Evolutionary conservation across 2,113 vertebrate species (phyloP), one percentile per base, ranked within the genome.

Genomic region (Microtus ochrogaster): DNA sequence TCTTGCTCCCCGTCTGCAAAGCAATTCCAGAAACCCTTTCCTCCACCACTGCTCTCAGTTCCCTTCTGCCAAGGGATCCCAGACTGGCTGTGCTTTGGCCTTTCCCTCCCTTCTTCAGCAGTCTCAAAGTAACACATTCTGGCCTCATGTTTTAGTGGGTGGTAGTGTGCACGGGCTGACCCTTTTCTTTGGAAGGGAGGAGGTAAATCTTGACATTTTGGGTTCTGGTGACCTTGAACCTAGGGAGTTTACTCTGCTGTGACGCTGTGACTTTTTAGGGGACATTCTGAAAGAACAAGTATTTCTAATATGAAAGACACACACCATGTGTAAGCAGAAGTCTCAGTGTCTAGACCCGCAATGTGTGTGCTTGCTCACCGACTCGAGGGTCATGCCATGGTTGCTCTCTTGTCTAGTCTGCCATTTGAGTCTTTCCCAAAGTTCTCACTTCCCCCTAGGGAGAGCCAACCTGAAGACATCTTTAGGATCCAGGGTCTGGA

Each of bases 381-480:
- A 36, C 39, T 81, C 1, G 58, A 74, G 73, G 82, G 36, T 39
- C 52, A 65, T 7, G 33, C 63, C 55, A 36, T 13, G 8, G 17
- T 22, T 26, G 44, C 44, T 96, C 90, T 44, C 17, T 77, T 84
- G 66, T 83, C 72, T 91, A 65, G 12, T 72, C 70, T 79, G n/a
- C 83, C 63, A 47, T 94, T 58, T 93, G 84, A 44, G 65, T 65
- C 47, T 91, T 92, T 95, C 24, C 14, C 39, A 78, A 91, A 78
- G 41, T 14, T 52, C 26, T 49, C 22, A 30, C 52, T 68, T 84
- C 41, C 83, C 22, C 30, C 66, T 9, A 47, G 49, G 36, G 21
- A 52, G 44, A n/a, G 74, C 30, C 70, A 61, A 77, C 19, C 73
- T 44, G 72, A 89, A 44, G 65, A 89, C 65, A 7, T 72, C 76